Evolutionary conservation across 2,113 vertebrate species (phyloP).

Genomic region (Seriola aureovittata): DNA sequence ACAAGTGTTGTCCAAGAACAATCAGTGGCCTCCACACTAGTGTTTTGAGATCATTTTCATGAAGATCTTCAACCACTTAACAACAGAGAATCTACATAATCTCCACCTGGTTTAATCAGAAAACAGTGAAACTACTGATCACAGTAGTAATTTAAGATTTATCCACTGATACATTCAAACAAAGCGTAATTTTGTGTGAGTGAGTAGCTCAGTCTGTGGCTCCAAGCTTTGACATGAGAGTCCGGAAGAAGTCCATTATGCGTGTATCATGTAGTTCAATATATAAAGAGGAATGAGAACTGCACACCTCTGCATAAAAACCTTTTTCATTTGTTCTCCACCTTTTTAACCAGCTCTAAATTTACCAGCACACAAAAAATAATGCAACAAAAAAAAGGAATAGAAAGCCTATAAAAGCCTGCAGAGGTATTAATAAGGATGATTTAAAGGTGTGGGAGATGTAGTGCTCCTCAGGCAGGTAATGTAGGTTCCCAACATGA

Average conservation of each 20-base stretch:
- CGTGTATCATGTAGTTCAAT: background rate
- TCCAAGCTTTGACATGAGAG: background rate
- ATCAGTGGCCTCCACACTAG: background rate
- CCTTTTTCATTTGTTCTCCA: conserved; percentile 24
- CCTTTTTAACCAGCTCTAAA: conserved; percentile 29
- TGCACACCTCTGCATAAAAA: conserved; percentile 33
- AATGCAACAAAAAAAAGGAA: conserved; percentile 25
- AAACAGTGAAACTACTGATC: background rate
- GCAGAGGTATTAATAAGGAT: conserved; percentile 53
- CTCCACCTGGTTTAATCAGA: background rate
- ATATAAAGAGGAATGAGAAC: conserved; percentile 5
- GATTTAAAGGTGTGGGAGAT: conserved; percentile 65
- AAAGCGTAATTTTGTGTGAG: too few relatives aligned
- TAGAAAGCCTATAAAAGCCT: conserved; percentile 61
- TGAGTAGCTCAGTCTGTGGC: background rate
- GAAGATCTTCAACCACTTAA: background rate
- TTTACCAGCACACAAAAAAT: conserved; percentile 12
- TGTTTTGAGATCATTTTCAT: background rate
- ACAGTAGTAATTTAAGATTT: background rate
- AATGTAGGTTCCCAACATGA: conserved; percentile 56
- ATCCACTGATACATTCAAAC: background rate
- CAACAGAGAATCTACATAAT: background rate
- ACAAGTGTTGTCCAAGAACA: too few relatives aligned
- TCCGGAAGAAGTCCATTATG: background rate
- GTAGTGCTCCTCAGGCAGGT: conserved; percentile 63